Evolutionary conservation across 2,113 vertebrate genomes (phyloP).

Genomic region (Symphodus melops): DNA sequence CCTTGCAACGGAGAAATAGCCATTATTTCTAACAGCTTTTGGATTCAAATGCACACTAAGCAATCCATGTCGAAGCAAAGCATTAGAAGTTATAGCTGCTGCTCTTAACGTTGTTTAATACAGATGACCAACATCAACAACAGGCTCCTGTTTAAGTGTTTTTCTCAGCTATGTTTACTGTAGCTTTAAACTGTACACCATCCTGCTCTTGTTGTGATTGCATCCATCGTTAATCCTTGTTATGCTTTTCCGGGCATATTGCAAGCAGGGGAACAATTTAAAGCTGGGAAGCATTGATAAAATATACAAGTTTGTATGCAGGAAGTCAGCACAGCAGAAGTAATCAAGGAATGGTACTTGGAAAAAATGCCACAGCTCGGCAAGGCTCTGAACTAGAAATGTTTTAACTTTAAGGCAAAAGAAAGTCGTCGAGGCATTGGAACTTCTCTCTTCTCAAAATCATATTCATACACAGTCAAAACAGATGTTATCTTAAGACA

Average conservation of each 20-base stretch:
- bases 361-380: conserved; percentile 11
- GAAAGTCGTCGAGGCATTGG: background rate
- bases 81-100: background rate
- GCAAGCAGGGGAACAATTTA: conserved; percentile 9
- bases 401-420: background rate
- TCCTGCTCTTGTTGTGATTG: conserved; percentile 14
- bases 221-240: conserved; percentile 32
- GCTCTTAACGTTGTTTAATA: background rate
- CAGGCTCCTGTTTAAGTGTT: background rate
- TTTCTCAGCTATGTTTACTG: conserved; percentile 7
- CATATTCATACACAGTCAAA: conserved; percentile 20
- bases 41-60: conserved; percentile 3
- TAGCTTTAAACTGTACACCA: conserved; percentile 3
- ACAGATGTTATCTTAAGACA: conserved; percentile 70
- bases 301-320: conserved; percentile 7
- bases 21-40: conserved; percentile 15
- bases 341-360: conserved; percentile 2
- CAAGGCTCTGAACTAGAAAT: background rate
- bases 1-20: background rate
- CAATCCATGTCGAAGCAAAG: conserved; percentile 10
- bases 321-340: conserved; percentile 21
- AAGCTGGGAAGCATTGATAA: conserved; percentile 27
- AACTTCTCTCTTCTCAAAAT: background rate
- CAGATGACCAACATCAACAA: background rate
- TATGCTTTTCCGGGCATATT: background rate